Conservation (phyloP, 2,797 vertebrate species). For the Pseudotriccus pelzelni region DNA sequence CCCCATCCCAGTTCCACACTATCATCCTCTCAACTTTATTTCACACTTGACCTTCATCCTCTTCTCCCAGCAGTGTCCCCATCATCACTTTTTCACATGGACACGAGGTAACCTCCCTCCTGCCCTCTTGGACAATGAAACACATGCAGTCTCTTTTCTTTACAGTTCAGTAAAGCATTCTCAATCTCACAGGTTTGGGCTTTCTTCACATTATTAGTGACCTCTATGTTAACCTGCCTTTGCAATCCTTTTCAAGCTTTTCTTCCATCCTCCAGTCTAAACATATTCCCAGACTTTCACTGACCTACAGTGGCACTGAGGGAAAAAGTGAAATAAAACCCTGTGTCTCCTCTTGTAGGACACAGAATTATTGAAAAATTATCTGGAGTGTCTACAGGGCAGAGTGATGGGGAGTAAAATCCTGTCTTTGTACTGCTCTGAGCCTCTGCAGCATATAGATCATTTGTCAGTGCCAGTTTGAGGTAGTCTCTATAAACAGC, state of each 20-base stretch:
- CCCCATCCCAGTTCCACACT: not conserved
- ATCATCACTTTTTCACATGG: not conserved
- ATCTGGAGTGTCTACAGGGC: not conserved
- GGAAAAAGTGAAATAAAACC: not conserved
- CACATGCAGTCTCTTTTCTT: not conserved
- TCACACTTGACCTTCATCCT: not conserved
- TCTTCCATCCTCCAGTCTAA: not conserved
- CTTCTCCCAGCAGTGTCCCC: not conserved
- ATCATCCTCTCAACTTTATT: not conserved
- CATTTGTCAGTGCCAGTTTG: slow-evolving; percentile 57
- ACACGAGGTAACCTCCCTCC: not conserved
- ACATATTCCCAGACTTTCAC: not conserved
- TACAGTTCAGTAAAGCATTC: not conserved
- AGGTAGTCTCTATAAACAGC: slow-evolving; percentile 40
- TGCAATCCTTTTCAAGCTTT: not conserved
- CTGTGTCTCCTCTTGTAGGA: not conserved
- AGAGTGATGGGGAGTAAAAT: not conserved
- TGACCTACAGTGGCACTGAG: not conserved
- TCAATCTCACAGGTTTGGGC: not conserved
- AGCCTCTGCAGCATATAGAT: slow-evolving; percentile 37
- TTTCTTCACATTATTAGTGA: not conserved
- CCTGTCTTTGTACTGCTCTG: slow-evolving; percentile 17
- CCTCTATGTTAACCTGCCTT: not conserved
- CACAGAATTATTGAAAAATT: not conserved
- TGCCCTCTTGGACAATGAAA: not conserved